Evolutionary conservation across 2,113 vertebrate species (phyloP).

Genomic region (Cyphomyrus plagiostoma): DNA sequence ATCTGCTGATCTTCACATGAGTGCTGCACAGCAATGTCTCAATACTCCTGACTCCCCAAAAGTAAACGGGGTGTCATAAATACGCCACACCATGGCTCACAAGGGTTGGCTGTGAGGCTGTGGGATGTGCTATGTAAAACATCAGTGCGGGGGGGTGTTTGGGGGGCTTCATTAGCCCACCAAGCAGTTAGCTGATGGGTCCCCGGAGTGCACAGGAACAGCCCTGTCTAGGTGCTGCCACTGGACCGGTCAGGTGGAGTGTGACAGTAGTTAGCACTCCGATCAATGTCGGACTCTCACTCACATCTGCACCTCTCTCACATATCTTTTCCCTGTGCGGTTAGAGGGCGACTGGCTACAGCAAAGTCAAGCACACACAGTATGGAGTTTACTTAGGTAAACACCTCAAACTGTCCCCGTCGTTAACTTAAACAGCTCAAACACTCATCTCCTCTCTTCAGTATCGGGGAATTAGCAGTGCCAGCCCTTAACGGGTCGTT

Average conservation of each 20-base stretch:
- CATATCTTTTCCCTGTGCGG: background rate
- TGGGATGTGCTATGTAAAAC: background rate
- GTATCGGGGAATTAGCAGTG: background rate
- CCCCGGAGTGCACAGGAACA: background rate
- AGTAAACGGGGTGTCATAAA: background rate
- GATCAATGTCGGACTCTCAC: background rate
- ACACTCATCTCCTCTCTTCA: background rate
- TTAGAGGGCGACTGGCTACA: background rate
- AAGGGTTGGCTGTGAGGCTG: background rate
- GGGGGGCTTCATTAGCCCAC: background rate
- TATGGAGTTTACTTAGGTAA: background rate
- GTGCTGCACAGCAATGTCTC: background rate
- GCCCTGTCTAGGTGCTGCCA: background rate
- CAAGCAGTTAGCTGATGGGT: background rate
- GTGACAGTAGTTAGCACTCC: background rate
- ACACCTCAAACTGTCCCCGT: background rate
- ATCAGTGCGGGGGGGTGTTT: background rate
- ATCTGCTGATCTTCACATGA: background rate
- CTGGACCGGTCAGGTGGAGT: background rate
- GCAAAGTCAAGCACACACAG: background rate
- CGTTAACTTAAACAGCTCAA: background rate
- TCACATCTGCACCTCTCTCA: background rate
- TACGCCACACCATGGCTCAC: background rate
- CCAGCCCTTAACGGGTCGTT: background rate
- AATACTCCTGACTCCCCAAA: background rate